These are phyloP conservation scores for Vidua macroura DNA, from an alignment of 2,113 vertebrate species.

Conservation along the genomic window DNA sequence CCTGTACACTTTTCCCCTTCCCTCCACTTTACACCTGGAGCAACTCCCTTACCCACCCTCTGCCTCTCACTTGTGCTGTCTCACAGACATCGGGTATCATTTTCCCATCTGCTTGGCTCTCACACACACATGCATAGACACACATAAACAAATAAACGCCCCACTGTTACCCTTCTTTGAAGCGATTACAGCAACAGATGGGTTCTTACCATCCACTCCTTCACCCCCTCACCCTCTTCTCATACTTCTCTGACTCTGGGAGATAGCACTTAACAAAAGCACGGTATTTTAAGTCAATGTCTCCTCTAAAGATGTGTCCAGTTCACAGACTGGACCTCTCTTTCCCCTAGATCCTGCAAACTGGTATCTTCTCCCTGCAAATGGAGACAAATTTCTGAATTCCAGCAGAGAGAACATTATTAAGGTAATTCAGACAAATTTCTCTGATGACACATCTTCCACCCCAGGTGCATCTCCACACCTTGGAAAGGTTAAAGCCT, in stretches of 20 bases:
- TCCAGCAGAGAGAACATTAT: background rate
- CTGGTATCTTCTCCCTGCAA: background rate
- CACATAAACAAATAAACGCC: background rate
- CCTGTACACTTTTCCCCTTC: background rate
- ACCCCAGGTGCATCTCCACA: background rate
- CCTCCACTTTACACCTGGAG: background rate
- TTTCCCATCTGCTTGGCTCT: background rate
- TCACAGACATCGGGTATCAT: background rate
- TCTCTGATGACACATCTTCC: conserved; percentile 34
- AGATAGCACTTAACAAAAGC: background rate
- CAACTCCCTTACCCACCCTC: background rate
- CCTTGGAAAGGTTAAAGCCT: conserved; percentile 21
- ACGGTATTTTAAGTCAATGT: accelerated
- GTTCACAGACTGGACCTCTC: background rate
- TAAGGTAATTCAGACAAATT: conserved; percentile 28
- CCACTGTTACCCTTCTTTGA: background rate
- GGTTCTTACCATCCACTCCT: background rate
- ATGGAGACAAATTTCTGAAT: background rate
- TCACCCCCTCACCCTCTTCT: background rate
- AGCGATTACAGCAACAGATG: background rate
- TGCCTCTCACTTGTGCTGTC: background rate
- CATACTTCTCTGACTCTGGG: background rate
- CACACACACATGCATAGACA: background rate
- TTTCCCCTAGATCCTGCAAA: background rate
- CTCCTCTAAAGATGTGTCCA: background rate